These are phyloP conservation scores for Eolophus roseicapilla DNA, from an alignment of 2,113 vertebrate genomes.

Conservation along the genomic window DNA sequence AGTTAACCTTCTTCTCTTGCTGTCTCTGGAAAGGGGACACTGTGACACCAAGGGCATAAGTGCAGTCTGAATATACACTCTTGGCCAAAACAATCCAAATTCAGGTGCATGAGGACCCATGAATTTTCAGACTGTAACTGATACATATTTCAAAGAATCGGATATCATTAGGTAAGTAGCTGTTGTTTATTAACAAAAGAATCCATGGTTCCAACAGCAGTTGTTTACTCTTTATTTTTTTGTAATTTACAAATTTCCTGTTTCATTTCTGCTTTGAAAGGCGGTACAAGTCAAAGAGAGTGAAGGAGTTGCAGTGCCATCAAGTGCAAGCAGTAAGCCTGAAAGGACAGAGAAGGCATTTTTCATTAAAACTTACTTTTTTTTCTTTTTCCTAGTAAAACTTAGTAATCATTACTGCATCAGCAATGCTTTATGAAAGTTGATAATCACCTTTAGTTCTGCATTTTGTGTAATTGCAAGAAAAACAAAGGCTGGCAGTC, in stretches of 20 bases:
- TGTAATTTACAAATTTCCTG: not conserved
- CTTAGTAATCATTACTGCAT: not conserved
- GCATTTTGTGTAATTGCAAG: not conserved
- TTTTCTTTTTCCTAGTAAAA: not conserved
- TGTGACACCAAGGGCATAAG: slow-evolving; percentile 52
- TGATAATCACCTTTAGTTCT: not conserved
- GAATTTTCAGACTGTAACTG: slow-evolving; percentile 34
- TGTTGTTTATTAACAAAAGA: slow-evolving; percentile 20
- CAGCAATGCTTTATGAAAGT: not conserved
- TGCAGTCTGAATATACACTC: slow-evolving; percentile 39
- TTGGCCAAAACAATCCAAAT: slow-evolving; percentile 56
- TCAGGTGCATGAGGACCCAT: slow-evolving; percentile 42
- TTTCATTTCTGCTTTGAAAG: not conserved
- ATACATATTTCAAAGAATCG: not conserved
- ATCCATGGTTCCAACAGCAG: not conserved
- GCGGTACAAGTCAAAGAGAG: not conserved
- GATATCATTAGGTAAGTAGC: slow-evolving; percentile 26
- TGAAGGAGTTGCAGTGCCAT: not conserved
- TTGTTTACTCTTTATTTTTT: not conserved
- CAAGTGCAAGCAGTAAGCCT: not conserved
- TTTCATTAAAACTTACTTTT: not conserved
- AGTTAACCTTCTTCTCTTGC: slow-evolving; percentile 61
- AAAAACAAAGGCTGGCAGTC: not conserved
- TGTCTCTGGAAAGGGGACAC: slow-evolving; percentile 60
- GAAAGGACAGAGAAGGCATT: not conserved